Conservation (phyloP, 2,797 vertebrate genomes). For the Diplodus sargus region DNA sequence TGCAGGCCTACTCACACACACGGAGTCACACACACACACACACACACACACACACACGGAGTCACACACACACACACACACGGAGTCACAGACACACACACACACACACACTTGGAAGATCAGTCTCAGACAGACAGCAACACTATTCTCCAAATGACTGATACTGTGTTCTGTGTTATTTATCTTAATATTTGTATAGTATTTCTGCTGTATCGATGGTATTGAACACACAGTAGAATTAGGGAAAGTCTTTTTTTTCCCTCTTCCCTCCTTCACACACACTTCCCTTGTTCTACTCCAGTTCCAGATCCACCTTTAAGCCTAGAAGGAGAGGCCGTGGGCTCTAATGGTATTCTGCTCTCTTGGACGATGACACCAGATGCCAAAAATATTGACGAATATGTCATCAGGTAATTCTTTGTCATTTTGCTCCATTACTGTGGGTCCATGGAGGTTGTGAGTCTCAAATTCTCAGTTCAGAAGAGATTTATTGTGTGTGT, state of each 20-base stretch:
- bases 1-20: slow-evolving; percentile 11
- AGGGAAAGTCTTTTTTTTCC: neutral
- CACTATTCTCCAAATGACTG: slow-evolving; percentile 40
- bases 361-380: slow-evolving; percentile 89
- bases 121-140: slow-evolving; percentile 28
- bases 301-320: slow-evolving; percentile 85
- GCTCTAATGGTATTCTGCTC: slow-evolving; percentile 95
- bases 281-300: slow-evolving; percentile 22
- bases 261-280: slow-evolving; percentile 14
- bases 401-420: slow-evolving; percentile 86
- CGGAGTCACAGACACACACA: neutral
- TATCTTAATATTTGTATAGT: neutral
- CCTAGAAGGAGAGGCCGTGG: slow-evolving; percentile 91
- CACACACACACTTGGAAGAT: slow-evolving; percentile 14
- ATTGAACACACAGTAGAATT: slow-evolving; percentile 1
- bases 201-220: neutral
- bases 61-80: slow-evolving; percentile 10
- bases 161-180: neutral
- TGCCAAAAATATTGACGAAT: slow-evolving; percentile 84
- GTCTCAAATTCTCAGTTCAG: neutral
- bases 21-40: slow-evolving; percentile 7
- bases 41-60: neutral
- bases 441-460: neutral
- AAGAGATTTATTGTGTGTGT: neutral
- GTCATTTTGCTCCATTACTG: neutral